A percentile compares a stretch with the other conserved stretches of the same genome.
Evolutionary conservation across 1,140 invertebrate species (phyloP).

Genomic region (Trichogramma pretiosum): DNA sequence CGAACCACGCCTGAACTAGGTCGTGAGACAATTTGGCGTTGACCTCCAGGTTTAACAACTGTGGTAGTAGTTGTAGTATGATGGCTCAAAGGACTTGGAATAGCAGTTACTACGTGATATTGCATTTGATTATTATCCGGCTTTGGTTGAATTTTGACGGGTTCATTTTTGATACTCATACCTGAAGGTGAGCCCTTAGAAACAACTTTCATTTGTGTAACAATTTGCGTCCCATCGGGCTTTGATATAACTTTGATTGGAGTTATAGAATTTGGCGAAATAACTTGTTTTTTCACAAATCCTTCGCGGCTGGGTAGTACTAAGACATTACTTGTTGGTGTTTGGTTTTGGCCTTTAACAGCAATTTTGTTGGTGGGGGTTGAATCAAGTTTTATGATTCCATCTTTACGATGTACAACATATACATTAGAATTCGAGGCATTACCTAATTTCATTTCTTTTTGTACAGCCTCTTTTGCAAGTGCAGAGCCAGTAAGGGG

Average conservation of each 20-base stretch:
- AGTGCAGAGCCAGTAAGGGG: slow-evolving; percentile 29
- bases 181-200: slow-evolving; percentile 29
- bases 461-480: slow-evolving; percentile 18
- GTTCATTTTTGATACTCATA: slow-evolving; percentile 32
- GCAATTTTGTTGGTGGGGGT: slow-evolving; percentile 48
- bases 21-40: slow-evolving; percentile 30
- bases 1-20: slow-evolving; percentile 20
- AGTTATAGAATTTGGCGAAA: slow-evolving; percentile 33
- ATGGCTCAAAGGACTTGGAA: slow-evolving; percentile 27
- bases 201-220: slow-evolving; percentile 43
- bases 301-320: slow-evolving; percentile 41
- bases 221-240: slow-evolving; percentile 39
- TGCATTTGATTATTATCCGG: slow-evolving; percentile 39
- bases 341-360: slow-evolving; percentile 28
- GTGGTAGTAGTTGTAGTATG: slow-evolving; percentile 27
- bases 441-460: slow-evolving; percentile 39
- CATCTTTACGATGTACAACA: slow-evolving; percentile 66
- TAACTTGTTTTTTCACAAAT: slow-evolving; percentile 38
- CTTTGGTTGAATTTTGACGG: slow-evolving; percentile 43
- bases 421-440: slow-evolving; percentile 50
- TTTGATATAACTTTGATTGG: slow-evolving; percentile 42
- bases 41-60: not conserved
- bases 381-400: slow-evolving; percentile 58
- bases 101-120: slow-evolving; percentile 40
- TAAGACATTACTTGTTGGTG: slow-evolving; percentile 27